Conservation (phyloP, 64 coral and sea anemone species). For the Hydrozoanthus tunicans region DNA sequence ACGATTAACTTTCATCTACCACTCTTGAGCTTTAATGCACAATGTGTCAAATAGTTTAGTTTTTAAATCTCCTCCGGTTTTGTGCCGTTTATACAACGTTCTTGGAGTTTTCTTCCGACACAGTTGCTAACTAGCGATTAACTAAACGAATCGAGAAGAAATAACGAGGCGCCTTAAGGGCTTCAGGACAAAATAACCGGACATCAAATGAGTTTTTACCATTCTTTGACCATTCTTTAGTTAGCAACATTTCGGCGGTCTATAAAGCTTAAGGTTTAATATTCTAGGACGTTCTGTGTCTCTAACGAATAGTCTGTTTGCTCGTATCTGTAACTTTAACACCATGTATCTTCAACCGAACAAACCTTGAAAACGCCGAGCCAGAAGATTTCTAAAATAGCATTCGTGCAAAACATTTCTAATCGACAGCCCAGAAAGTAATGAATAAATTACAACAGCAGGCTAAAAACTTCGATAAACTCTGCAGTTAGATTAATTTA, state of each 20-base stretch:
- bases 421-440: slow-evolving; percentile 4
- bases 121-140: background rate
- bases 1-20: slow-evolving; percentile 34
- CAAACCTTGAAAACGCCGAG: background rate
- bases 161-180: background rate
- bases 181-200: background rate
- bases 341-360: background rate
- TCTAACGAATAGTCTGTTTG: background rate
- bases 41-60: background rate
- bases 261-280: background rate
- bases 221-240: background rate
- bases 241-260: background rate
- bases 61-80: background rate
- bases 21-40: slow-evolving; percentile 12
- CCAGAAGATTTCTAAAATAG: slow-evolving; percentile 5
- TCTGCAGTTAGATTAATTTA: background rate
- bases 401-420: slow-evolving; percentile 36
- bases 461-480: background rate
- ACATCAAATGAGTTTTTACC: background rate
- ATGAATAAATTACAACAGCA: slow-evolving; percentile 26
- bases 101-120: too few species aligned
- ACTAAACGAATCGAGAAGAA: background rate
- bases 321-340: background rate
- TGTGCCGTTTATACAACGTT: background rate
- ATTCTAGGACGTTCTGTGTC: background rate